Conservation (phyloP, 2,888 invertebrate species). For the Hecatera dysodea region DNA sequence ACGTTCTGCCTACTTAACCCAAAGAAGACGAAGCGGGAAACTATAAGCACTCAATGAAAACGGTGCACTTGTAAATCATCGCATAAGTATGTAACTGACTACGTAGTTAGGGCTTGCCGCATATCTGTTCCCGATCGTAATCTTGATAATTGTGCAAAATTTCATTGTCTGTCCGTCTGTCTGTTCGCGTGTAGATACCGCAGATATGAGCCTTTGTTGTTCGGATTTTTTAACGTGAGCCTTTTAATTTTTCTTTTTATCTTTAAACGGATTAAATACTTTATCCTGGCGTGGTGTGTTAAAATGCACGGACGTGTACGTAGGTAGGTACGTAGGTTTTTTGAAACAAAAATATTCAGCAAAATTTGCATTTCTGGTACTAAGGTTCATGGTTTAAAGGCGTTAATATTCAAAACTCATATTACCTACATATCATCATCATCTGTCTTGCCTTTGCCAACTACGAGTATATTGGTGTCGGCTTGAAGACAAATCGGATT, state of each 20-base stretch:
- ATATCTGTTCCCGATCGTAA: conserved; percentile 81
- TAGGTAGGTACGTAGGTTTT: conserved; percentile 23
- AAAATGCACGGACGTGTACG: conserved; percentile 45
- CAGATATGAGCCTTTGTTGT: conserved; percentile 65
- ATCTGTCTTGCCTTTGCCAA: too few relatives aligned
- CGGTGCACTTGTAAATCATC: conserved; percentile 55
- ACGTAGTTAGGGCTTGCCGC: conserved; percentile 71
- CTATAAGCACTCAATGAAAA: conserved; percentile 66
- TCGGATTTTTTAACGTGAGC: conserved; percentile 50
- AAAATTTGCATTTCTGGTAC: neutral
- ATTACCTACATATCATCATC: neutral
- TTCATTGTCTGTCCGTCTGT: conserved; percentile 82
- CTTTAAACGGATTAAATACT: conserved; percentile 54
- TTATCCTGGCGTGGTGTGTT: conserved; percentile 36
- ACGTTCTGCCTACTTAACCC: conserved; percentile 60
- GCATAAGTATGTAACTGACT: conserved; percentile 62
- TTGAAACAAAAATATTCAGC: neutral
- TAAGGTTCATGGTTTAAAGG: neutral
- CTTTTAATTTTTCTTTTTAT: conserved; percentile 60
- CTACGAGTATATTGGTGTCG: too few relatives aligned
- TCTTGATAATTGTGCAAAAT: conserved; percentile 87
- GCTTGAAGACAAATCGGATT: too few relatives aligned
- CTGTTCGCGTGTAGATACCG: conserved; percentile 69
- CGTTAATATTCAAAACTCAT: neutral
- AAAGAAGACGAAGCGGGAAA: conserved; percentile 63